Evolutionary conservation across 2,113 vertebrate species (phyloP), one percentile per base, ranked within the genome.

Genomic region (Protobothrops mucrosquamatus): DNA sequence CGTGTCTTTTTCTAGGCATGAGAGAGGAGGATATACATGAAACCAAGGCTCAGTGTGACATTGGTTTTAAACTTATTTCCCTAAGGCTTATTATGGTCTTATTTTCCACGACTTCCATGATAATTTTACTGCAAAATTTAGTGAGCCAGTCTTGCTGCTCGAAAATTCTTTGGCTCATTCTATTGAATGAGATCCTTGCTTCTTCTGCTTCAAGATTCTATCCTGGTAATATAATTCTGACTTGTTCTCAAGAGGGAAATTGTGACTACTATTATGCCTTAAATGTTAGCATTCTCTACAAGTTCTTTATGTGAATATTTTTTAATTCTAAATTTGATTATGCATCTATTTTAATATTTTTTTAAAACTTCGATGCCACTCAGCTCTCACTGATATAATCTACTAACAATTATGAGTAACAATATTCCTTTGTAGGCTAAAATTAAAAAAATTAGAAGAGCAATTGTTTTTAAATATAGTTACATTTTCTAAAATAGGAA

Each of bases 241-340:
- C 29, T 55, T 55, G 26, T n/a, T 34, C 6, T 88, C 87, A n/a
- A 52, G 15, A 55, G 87, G 29, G 52, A 88, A 29, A 10, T 69
- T 69, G 61, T n/a, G 29, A n/a, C 61, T 69, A n/a, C 61, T n/a
- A 69, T 2, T n/a, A n/a, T 29, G 64, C 14, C 64, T 15, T 15
- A 74, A 74, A 74, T 34, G 2, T 74, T 74, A 74, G n/a, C n/a
- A 18, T 88, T 52, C 2, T 59, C 26, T 46, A 43, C 22, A 43
- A 20, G 2, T 89, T 24, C 22, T 61, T 24, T 61, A 43, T 14
- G 29, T 55, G 2, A 24, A 56, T 6, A 55, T 88, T 9, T 74
- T 39, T 48, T 93, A 81, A 92, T 52, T 94, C 94, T 57, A 94
- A 43, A 90, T 81, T 8, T 93, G 34, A 92, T 89, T 22, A 87